Evolutionary conservation across 2,888 invertebrate genomes (phyloP), one percentile per base, ranked within the genome.

Genomic region (Mimachlamys varia): DNA sequence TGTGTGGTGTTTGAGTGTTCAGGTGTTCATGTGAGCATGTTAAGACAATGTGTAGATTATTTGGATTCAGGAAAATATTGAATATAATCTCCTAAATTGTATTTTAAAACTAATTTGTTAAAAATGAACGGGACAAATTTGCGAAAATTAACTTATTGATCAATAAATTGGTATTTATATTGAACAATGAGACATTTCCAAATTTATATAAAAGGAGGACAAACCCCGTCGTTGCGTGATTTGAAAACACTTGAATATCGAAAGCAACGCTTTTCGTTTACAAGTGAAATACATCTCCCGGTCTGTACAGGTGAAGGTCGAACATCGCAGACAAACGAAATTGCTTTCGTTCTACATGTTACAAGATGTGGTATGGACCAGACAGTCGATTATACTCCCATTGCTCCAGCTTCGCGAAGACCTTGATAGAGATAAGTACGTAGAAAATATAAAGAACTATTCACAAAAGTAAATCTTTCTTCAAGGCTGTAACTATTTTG

Each of bases 401-500:
- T 76, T 76, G 58, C 76, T 1, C 15, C 22, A 7, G 76, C 76
- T 33, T 22, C 10, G 76, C 10, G 27, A 27, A 76, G 76, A 33
- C 27, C 76, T 2, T 76, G 22, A 76, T 76, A 76, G 76, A 76
- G 76, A 76, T 76, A 76, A 76, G 76, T 76, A 62, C 62, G 62
- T 27, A 62, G n/a, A 62, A n/a, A 62, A 62, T 62, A 27, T 76
- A 76, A 33, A 10, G 76, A 76, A 76, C 76, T 76, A 76, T 76
- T 76, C 76, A 27, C 76, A 33, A 76, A 76, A 76, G 33, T 76
- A 76, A 76, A 76, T 76, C 76, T 76, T 33, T 76, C 76, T 76
- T 33, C 76, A 76, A 76, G 76, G 76, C 33, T 33, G 27, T 76
- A 33, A 33, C 76, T 33, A 33, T 76, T 76, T 76, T 27, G 76